A percentile compares a stretch with the other conserved stretches of the same genome.
These are phyloP conservation scores for Melanchra persicariae DNA, from an alignment of 2,888 invertebrate genomes.

Conservation along the genomic window DNA sequence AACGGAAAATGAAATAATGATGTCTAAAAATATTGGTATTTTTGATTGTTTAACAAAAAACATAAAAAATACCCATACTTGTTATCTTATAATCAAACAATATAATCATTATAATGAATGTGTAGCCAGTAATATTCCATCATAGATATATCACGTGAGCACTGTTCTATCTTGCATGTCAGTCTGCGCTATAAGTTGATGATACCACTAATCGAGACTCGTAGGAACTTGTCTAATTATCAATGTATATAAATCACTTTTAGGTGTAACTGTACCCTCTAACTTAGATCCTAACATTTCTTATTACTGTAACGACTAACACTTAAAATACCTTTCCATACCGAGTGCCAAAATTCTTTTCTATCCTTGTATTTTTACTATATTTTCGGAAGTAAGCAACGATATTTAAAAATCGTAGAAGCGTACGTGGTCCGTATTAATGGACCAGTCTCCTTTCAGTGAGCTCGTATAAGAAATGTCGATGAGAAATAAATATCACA, in stretches of 20 bases:
- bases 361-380: slow-evolving; percentile 20
- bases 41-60: slow-evolving; percentile 47
- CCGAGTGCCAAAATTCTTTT: slow-evolving; percentile 68
- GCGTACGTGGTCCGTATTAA: slow-evolving; percentile 30
- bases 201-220: slow-evolving; percentile 19
- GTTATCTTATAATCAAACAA: slow-evolving; percentile 52
- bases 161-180: slow-evolving; percentile 33
- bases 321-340: slow-evolving; percentile 47
- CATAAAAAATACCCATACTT: slow-evolving; percentile 47
- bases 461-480: neutral
- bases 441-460: slow-evolving; percentile 29
- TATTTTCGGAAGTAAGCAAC: slow-evolving; percentile 56
- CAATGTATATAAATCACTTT: slow-evolving; percentile 48
- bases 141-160: slow-evolving; percentile 37
- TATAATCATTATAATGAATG: slow-evolving; percentile 55
- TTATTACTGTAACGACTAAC: slow-evolving; percentile 55
- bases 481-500: neutral
- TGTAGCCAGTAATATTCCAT: slow-evolving; percentile 50
- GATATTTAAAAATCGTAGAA: slow-evolving; percentile 52
- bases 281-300: slow-evolving; percentile 64
- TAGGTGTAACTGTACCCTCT: slow-evolving; percentile 57
- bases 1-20: slow-evolving; percentile 62
- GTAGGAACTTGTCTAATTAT: slow-evolving; percentile 35
- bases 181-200: slow-evolving; percentile 18
- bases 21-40: slow-evolving; percentile 24